These are phyloP conservation scores for Aspidoscelis tigris DNA, from an alignment of 2,113 vertebrate genomes.

Conservation along the genomic window DNA sequence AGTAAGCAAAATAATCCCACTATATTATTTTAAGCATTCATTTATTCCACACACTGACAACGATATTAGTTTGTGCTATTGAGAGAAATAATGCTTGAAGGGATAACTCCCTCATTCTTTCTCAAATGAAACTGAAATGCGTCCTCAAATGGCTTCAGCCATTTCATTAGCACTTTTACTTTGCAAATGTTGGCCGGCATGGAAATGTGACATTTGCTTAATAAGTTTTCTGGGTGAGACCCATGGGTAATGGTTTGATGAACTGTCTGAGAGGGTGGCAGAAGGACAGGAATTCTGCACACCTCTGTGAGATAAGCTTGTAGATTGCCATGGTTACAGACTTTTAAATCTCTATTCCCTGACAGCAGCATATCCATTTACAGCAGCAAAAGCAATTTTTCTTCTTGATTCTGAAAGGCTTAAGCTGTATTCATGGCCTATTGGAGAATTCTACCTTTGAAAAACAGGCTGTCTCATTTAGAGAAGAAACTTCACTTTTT, in stretches of 20 bases:
- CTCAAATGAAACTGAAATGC: constrained; percentile 36
- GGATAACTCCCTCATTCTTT: neutral
- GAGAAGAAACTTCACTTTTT: neutral
- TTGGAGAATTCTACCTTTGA: neutral
- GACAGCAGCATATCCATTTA: constrained; percentile 15
- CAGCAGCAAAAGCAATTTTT: neutral
- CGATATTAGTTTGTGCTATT: constrained; percentile 9
- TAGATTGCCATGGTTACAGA: constrained; percentile 7
- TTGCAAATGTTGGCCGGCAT: neutral
- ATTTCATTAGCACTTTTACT: constrained; percentile 29
- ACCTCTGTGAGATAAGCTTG: constrained; percentile 3
- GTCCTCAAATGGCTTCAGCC: constrained; percentile 11
- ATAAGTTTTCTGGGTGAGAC: constrained; percentile 16
- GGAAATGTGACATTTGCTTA: constrained; percentile 36
- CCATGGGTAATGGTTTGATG: constrained; percentile 12
- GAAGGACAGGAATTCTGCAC: constrained; percentile 16
- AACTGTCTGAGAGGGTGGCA: constrained; percentile 17
- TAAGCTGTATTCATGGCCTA: neutral
- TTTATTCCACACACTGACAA: constrained; percentile 1
- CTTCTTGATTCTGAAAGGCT: constrained; percentile 21
- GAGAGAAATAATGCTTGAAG: constrained; percentile 15
- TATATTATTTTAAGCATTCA: neutral
- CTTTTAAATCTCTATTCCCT: neutral
- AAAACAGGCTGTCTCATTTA: constrained; percentile 7
- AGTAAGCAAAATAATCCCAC: neutral